These are phyloP conservation scores for Mesembrinibis cayennensis DNA, from an alignment of 2,113 vertebrate species.

Conservation along the genomic window DNA sequence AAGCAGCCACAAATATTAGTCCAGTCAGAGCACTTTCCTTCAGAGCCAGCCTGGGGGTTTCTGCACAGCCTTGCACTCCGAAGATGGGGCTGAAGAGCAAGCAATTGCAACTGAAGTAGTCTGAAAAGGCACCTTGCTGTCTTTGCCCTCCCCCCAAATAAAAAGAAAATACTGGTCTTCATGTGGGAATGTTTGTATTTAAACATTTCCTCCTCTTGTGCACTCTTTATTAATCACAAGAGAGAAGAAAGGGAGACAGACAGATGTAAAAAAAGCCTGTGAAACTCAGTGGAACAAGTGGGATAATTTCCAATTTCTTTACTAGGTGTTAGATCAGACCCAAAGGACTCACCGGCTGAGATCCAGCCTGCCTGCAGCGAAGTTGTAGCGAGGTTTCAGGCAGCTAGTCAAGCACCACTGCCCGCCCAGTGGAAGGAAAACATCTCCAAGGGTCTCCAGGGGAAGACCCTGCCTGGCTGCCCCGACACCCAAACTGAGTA, in stretches of 20 bases:
- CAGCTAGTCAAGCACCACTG: not conserved
- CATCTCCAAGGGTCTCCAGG: not conserved
- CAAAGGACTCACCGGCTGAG: not conserved
- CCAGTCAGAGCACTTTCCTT: not conserved
- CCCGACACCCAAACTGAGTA: not conserved
- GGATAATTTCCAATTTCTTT: slow-evolving; percentile 29
- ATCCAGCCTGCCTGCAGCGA: not conserved
- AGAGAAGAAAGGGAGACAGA: not conserved
- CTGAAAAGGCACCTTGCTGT: not conserved
- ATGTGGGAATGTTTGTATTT: not conserved
- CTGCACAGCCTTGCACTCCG: not conserved
- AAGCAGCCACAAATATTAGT: slow-evolving; percentile 6
- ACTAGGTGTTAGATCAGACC: slow-evolving; percentile 12
- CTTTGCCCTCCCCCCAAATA: not conserved
- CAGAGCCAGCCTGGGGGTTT: not conserved
- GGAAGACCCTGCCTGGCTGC: not conserved
- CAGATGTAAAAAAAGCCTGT: not conserved
- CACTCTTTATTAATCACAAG: not conserved
- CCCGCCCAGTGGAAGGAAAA: not conserved
- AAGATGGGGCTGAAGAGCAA: not conserved
- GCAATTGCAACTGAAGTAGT: not conserved
- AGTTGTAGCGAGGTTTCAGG: not conserved
- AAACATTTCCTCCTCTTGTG: not conserved
- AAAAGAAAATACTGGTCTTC: not conserved
- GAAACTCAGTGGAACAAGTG: not conserved